Evolutionary conservation across 2,797 vertebrate species (phyloP).

Genomic region (Hafferia zeledoni): DNA sequence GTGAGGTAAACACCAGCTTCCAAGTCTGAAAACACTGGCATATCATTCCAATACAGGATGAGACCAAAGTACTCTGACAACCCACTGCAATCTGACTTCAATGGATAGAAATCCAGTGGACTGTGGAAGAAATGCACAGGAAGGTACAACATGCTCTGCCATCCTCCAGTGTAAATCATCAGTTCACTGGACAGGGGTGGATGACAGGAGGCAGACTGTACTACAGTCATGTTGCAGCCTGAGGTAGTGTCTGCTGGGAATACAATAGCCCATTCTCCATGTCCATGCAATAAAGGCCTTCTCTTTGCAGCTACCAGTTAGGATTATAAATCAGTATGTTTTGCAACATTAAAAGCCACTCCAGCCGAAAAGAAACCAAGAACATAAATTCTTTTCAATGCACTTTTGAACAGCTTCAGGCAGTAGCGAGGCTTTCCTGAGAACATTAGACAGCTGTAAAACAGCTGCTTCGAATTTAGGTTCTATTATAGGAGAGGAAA

Average conservation of each 20-base stretch:
- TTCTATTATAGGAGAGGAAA: background rate
- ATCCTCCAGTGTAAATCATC: background rate
- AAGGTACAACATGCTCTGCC: background rate
- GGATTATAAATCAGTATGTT: constrained; percentile 46
- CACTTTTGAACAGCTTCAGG: constrained; percentile 13
- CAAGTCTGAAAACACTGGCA: background rate
- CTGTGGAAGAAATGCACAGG: background rate
- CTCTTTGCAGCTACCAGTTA: constrained; percentile 1
- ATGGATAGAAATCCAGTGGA: background rate
- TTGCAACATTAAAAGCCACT: constrained; percentile 39
- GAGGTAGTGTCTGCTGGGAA: constrained; percentile 31
- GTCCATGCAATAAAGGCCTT: background rate
- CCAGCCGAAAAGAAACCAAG: constrained; percentile 35
- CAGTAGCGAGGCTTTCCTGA: background rate
- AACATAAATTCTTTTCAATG: constrained; percentile 45
- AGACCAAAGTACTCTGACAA: background rate
- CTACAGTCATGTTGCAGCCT: background rate
- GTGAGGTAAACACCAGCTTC: background rate
- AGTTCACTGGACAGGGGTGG: background rate
- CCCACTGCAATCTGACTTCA: background rate
- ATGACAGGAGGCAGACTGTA: background rate
- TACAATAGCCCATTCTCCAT: constrained; percentile 6
- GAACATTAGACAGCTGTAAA: background rate
- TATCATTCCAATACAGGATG: background rate
- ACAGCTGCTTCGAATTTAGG: constrained; percentile 8